Evolutionary conservation across 2,888 invertebrate species (phyloP).

Genomic region (Portevinia maculata): DNA sequence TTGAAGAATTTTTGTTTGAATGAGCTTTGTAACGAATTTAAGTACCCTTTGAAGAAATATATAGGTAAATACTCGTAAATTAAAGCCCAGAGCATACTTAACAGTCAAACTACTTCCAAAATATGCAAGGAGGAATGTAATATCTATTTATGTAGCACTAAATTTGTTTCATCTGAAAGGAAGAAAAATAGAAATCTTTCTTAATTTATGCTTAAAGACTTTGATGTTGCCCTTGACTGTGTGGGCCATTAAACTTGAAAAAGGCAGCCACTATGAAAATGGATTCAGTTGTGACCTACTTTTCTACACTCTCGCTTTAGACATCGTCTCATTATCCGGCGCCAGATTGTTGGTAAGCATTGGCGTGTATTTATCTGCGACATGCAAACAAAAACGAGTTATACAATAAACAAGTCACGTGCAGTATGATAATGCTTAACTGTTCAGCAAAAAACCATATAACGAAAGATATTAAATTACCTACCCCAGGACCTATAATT

Average conservation of each 20-base stretch:
- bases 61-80: too few relatives aligned
- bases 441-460: neutral
- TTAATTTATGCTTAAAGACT: neutral
- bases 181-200: neutral
- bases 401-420: neutral
- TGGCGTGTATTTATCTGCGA: neutral
- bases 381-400: neutral
- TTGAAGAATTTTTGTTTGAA: too few relatives aligned
- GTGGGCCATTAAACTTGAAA: constrained; percentile 16
- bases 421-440: neutral
- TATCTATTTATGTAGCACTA: too few relatives aligned
- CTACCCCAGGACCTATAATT: too few relatives aligned
- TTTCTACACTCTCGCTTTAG: constrained; percentile 6
- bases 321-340: constrained; percentile 22
- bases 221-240: neutral
- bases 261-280: constrained; percentile 13
- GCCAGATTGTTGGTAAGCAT: constrained; percentile 19
- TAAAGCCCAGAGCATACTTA: too few relatives aligned
- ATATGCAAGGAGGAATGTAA: too few relatives aligned
- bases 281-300: constrained; percentile 36
- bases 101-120: too few relatives aligned
- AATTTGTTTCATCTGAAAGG: neutral
- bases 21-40: too few relatives aligned
- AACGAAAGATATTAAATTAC: too few relatives aligned
- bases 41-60: too few relatives aligned